Evolutionary conservation across 1,140 invertebrate genomes (phyloP), one percentile per base, ranked within the genome.

Genomic region (Protaetia brevitarsis): DNA sequence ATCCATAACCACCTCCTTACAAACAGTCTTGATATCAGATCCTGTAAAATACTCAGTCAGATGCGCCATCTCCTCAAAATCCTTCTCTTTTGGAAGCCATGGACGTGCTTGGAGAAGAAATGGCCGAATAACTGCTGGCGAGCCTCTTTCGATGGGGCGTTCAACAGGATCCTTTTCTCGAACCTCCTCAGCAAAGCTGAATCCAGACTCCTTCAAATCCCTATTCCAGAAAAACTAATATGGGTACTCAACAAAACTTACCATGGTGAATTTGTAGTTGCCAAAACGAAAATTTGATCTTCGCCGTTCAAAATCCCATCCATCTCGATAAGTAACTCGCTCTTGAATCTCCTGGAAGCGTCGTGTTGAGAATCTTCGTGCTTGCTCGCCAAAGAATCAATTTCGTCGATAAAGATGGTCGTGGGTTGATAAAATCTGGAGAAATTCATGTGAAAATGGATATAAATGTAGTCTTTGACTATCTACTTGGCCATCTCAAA

Each of bases 331-430:
- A 99, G 85, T 2, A 99, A 81, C 80, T 99, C 95, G 21, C 94
- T 91, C 82, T 95, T 96, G 11, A 98, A 89, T 66, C 96, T 81
- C 65, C 95, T 83, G 19, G 92, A 92, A 0, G 96, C 95, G 79
- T 99, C 97, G 71, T 97, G 95, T 77, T 96, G 93, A 0, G 84
- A 86, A 0, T 85, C 82, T 21, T 89, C 88, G 19, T 90, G 79
- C 63, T 86, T 85, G 0, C 89, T 89, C 3, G 92, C 89, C 11
- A 98, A 81, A 26, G 93, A 90, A 76, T 99, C 97, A 57, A 98
- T 89, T 81, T 99, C 97, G 77, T 99, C 97, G 30, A 99, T 88
- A 79, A 99, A 99, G 69, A 99, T 95, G 31, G 94, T 94, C 1
- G 93, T 91, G 0, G 97, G 97, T 0, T 95, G 88, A 76, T 94